Evolutionary conservation across 2,113 vertebrate species (phyloP).

Genomic region (Silurus asotus): DNA sequence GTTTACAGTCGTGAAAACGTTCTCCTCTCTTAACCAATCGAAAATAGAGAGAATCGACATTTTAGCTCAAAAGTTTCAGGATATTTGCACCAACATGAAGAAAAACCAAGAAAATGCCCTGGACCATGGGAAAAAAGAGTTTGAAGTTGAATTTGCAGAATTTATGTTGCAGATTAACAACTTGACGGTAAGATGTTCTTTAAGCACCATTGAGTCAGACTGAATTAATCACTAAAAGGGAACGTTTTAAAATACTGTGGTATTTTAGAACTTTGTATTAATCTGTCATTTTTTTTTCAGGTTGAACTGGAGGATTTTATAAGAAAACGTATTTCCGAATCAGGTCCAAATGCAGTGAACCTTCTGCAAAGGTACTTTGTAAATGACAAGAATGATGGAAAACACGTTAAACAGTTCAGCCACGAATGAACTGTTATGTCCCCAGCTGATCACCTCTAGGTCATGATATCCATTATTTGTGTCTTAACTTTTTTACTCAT

Average conservation of each 20-base stretch:
- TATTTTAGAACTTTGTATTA: constrained; percentile 5
- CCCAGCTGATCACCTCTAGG: too few relatives aligned
- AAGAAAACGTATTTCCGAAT: constrained; percentile 74
- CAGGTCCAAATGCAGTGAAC: constrained; percentile 74
- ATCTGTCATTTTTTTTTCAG: constrained; percentile 61
- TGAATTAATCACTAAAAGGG: background rate
- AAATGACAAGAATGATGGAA: background rate
- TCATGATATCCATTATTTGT: too few relatives aligned
- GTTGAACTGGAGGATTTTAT: constrained; percentile 78
- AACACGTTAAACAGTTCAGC: too few relatives aligned
- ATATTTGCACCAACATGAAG: constrained; percentile 73
- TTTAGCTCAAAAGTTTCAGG: constrained; percentile 78
- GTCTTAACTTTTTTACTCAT: too few relatives aligned
- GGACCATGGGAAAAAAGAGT: constrained; percentile 75
- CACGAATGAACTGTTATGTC: too few relatives aligned
- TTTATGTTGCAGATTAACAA: constrained; percentile 74
- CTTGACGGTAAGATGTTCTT: constrained; percentile 72
- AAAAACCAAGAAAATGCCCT: constrained; percentile 79
- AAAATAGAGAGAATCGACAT: constrained; percentile 80
- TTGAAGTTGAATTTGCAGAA: constrained; percentile 76
- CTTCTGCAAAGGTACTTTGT: constrained; percentile 73
- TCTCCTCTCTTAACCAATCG: constrained; percentile 70
- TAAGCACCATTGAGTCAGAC: background rate
- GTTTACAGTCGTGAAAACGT: constrained; percentile 74
- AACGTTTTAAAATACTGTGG: background rate